Percentiles rank a stretch among this genome's conserved stretches.
phyloP scores from a whole-genome alignment of 2,888 invertebrate species.

The Coremacera marginata region DNA sequence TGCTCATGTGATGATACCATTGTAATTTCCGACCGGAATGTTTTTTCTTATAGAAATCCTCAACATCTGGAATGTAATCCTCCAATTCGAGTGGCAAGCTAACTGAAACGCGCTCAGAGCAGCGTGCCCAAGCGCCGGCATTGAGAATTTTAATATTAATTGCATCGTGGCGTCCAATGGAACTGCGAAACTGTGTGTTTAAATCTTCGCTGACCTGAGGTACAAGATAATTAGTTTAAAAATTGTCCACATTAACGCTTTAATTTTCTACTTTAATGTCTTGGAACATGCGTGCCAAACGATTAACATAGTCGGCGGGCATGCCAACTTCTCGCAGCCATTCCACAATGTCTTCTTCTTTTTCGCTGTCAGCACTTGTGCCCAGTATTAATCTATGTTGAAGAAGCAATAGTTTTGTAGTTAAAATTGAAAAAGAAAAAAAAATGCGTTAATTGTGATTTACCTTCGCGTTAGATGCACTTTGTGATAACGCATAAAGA shows the following conservation, averaged over 20 bases:
- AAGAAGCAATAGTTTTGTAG: not conserved
- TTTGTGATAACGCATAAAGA: conserved; percentile 99
- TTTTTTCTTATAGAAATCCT: conserved; percentile 97
- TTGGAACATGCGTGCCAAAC: conserved; percentile 97
- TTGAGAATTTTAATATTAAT: conserved; percentile 99
- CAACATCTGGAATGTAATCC: conserved; percentile 99
- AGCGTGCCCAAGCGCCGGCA: conserved; percentile 96
- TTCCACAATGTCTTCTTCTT: conserved; percentile 99
- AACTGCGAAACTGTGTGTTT: conserved; percentile 90
- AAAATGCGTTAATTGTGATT: conserved; percentile 8
- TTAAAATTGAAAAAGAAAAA: not conserved
- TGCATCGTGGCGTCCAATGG: conserved; percentile 84
- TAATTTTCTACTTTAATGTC: conserved; percentile 91
- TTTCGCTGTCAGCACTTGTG: conserved; percentile 98
- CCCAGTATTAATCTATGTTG: conserved; percentile 86
- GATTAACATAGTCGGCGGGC: conserved; percentile 99
- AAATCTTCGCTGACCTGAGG: conserved; percentile 86
- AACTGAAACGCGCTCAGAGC: conserved; percentile 94
- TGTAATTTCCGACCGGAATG: conserved; percentile 97
- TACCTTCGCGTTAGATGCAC: conserved; percentile 91
- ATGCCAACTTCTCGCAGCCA: conserved; percentile 98
- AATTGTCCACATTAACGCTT: no score
- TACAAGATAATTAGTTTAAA: no score
- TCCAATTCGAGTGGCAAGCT: conserved; percentile 97
- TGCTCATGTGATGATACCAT: conserved; percentile 99